phyloP scores from a whole-genome alignment of 2,888 invertebrate species.

The Carcina quercana region DNA sequence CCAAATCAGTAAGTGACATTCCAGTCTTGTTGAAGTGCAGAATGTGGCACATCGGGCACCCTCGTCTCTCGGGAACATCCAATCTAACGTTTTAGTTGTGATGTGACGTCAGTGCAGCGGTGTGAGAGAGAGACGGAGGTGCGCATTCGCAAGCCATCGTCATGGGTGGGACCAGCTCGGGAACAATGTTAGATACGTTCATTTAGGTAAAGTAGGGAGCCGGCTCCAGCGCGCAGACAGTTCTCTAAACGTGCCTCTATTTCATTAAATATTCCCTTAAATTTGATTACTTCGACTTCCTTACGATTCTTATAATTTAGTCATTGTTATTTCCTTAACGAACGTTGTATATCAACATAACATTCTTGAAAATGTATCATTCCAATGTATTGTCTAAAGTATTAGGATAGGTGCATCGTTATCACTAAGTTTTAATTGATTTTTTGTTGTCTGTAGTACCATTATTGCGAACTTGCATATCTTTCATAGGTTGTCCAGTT shows the following conservation, averaged over 20 bases:
- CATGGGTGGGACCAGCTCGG: conserved; percentile 74
- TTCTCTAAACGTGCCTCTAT: conserved; percentile 47
- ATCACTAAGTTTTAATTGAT: conserved; percentile 43
- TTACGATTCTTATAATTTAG: conserved; percentile 11
- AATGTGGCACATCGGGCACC: conserved; percentile 33
- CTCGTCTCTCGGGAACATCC: conserved; percentile 28
- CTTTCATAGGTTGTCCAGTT: conserved; percentile 21
- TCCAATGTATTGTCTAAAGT: conserved; percentile 69
- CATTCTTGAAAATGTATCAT: conserved; percentile 72
- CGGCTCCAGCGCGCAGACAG: conserved; percentile 42
- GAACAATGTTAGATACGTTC: conserved; percentile 71
- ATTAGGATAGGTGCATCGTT: conserved; percentile 65
- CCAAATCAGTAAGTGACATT: conserved; percentile 68
- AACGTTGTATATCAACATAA: conserved; percentile 44
- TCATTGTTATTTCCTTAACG: conserved; percentile 22
- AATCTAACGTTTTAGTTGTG: conserved; percentile 4
- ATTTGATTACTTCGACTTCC: conserved; percentile 12
- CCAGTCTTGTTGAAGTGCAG: conserved; percentile 70
- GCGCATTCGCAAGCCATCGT: conserved; percentile 67
- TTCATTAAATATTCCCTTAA: conserved; percentile 21
- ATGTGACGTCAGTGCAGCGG: no score
- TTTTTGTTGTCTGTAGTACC: conserved; percentile 14
- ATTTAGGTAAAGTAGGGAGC: conserved; percentile 60
- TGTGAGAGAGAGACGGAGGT: conserved; percentile 29
- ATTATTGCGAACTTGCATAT: conserved; percentile 11